A percentile compares a stretch with the other conserved stretches of the same genome.
Evolutionary conservation across 1,140 invertebrate genomes (phyloP).

Genomic region (Plodia interpunctella): DNA sequence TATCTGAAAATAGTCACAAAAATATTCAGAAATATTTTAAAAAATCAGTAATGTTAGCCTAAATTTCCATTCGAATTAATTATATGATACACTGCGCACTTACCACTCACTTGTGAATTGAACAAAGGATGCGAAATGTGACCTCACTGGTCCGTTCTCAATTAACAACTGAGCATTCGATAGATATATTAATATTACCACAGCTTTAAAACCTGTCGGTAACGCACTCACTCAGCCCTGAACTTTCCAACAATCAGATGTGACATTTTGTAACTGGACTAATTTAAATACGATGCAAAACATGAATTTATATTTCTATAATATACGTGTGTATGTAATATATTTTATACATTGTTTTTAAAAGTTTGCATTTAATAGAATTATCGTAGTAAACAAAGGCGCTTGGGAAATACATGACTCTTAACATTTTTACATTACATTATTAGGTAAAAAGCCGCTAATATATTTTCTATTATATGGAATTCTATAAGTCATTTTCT

Average conservation of each 20-base stretch:
- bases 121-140: constrained; percentile 11
- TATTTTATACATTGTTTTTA: no score
- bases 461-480: no score
- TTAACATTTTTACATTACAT: no score
- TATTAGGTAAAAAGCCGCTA: no score
- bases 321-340: no score
- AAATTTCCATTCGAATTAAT: neutral
- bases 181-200: constrained; percentile 13
- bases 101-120: constrained; percentile 9
- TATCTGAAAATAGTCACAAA: no score
- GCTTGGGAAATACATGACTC: no score
- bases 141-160: constrained; percentile 10
- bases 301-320: neutral
- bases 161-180: constrained; percentile 14
- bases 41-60: neutral
- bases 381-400: no score
- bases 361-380: no score
- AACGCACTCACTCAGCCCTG: constrained; percentile 14
- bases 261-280: neutral
- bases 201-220: constrained; percentile 10
- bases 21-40: neutral
- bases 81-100: neutral
- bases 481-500: no score
- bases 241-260: constrained; percentile 18
- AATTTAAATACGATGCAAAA: constrained; percentile 17